A percentile compares a stretch with the other conserved stretches of the same genome.
phyloP scores from a whole-genome alignment of 1,140 invertebrate genomes.

The Drosophila fuyamai region DNA sequence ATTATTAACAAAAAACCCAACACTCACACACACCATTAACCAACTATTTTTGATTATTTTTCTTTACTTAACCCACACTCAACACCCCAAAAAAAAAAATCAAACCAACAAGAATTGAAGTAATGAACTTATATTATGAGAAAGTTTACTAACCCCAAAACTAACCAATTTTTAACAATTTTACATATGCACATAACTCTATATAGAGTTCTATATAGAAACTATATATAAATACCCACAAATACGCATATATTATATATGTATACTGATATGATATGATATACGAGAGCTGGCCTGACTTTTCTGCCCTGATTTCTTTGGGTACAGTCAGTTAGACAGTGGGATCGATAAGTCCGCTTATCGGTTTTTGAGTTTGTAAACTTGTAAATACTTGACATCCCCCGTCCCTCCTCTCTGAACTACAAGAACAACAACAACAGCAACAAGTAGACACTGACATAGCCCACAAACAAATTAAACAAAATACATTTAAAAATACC shows the following conservation, averaged over 20 bases:
- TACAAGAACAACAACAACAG: constrained; percentile 10
- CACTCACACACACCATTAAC: constrained; percentile 66
- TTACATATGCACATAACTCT: constrained; percentile 51
- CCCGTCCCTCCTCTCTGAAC: constrained; percentile 19
- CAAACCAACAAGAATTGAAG: constrained; percentile 36
- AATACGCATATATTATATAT: constrained; percentile 56
- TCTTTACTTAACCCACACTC: constrained; percentile 52
- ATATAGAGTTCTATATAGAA: constrained; percentile 52
- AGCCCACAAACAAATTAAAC: constrained; percentile 17
- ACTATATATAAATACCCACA: constrained; percentile 54
- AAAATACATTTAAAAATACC: constrained; percentile 27
- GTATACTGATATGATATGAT: constrained; percentile 48
- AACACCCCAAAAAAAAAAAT: constrained; percentile 28
- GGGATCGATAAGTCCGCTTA: constrained; percentile 48
- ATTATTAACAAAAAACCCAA: constrained; percentile 61
- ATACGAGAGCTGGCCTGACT: constrained; percentile 38
- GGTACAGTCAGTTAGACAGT: constrained; percentile 50
- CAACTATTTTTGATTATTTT: constrained; percentile 73
- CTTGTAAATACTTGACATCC: constrained; percentile 66
- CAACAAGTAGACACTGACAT: constrained; percentile 43
- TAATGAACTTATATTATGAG: constrained; percentile 55
- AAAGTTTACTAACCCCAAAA: constrained; percentile 53
- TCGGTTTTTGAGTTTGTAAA: constrained; percentile 76
- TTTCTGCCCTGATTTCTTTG: constrained; percentile 24
- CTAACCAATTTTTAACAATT: constrained; percentile 53